Conservation (phyloP, 64 coral and sea anemone species). For the Acropora tenuis region DNA sequence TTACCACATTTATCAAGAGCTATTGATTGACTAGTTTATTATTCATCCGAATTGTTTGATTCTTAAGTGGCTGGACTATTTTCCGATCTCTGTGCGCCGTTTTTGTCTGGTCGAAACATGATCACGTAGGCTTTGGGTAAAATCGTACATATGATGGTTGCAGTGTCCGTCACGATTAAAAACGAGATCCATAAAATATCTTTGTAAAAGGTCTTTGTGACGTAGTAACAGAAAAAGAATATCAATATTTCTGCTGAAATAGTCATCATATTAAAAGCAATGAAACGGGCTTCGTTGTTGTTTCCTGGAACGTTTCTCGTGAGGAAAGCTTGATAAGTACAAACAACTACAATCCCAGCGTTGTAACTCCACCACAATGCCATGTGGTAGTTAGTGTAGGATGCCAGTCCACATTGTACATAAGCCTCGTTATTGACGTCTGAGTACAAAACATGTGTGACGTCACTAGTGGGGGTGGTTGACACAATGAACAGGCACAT, state of each 20-base stretch:
- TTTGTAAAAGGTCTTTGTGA: constrained; percentile 72
- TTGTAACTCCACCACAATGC: constrained; percentile 88
- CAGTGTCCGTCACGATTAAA: constrained; percentile 66
- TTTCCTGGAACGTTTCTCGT: constrained; percentile 90
- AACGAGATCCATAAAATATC: constrained; percentile 78
- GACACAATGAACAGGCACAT: constrained; percentile 61
- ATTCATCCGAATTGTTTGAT: not conserved
- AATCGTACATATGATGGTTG: constrained; percentile 82
- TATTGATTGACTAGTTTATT: not conserved
- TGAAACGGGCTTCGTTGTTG: constrained; percentile 93
- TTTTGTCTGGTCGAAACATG: constrained; percentile 83
- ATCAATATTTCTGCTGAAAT: constrained; percentile 81
- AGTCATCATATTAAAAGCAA: constrained; percentile 95
- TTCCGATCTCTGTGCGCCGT: constrained; percentile 56
- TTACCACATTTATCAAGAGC: too few relatives aligned
- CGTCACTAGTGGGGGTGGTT: constrained; percentile 16
- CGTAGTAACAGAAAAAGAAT: constrained; percentile 83
- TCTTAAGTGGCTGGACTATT: constrained; percentile 47
- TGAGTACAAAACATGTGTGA: constrained; percentile 68
- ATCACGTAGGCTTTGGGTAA: constrained; percentile 92
- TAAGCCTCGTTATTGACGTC: constrained; percentile 46
- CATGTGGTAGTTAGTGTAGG: constrained; percentile 66
- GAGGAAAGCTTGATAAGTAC: constrained; percentile 89
- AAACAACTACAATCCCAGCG: constrained; percentile 73
- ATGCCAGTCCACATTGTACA: constrained; percentile 71